Evolutionary conservation across 2,888 invertebrate species (phyloP), one percentile per base, ranked within the genome.

Genomic region (Lasioglossum pauxillum): DNA sequence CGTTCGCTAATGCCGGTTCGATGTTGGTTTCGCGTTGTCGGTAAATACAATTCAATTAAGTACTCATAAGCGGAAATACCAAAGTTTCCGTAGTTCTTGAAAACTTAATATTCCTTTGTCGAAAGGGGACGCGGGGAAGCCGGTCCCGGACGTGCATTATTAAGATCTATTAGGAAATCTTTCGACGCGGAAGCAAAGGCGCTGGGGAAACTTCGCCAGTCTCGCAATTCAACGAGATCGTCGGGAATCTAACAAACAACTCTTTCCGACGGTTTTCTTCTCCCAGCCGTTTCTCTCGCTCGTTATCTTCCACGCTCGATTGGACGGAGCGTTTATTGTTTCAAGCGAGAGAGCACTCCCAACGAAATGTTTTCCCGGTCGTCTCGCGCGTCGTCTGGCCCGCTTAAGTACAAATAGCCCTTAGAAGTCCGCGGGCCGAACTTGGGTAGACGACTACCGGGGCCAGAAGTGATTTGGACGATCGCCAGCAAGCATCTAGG

Each of bases 391-490:
- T 89, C 84, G 84, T 89, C 86, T 80, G 78, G 82, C 81, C 75
- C 85, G 88, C 82, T 87, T 90, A 86, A 90, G 91, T 90, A 90
- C 91, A 92, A 93, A 93, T 92, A 92, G 90, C 86, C 84, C 88
- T 86, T 78, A 46, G 86, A 85, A 84, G 82, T 79, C 82, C 87
- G 83, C 79, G 87, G 86, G 76, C 85, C 88, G 84, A 90, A 90
- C 83, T 88, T 85, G 82, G 88, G 84, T 85, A 82, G 80, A 88
- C 88, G 86, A 82, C 87, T 83, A 53, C 84, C 77, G 87, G 75
- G 86, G 88, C 92, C 90, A 92, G 92, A 94, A 94, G 93, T 94
- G 93, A 94, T 94, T 94, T 94, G 94, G 94, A 94, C 90, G 91
- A 84, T 90, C 92, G 94, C 94, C 94, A 94, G 92, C 82, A 87